These are phyloP conservation scores for Stenchaetothrips biformis DNA, from an alignment of 2,888 invertebrate genomes.

Conservation along the genomic window DNA sequence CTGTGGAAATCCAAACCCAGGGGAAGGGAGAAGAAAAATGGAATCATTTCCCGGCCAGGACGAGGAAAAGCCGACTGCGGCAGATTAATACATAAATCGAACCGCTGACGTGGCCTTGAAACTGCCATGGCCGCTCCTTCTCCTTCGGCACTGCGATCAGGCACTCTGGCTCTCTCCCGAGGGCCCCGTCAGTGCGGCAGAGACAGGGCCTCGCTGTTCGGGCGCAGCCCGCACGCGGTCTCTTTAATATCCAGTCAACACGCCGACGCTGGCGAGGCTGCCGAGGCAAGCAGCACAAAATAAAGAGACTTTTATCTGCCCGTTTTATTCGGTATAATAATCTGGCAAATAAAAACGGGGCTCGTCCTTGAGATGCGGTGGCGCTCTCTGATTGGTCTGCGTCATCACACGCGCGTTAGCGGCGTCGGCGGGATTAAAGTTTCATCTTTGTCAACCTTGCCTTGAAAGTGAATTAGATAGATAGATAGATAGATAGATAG, in stretches of 20 bases:
- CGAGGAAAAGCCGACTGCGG: no score
- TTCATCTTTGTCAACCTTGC: neutral
- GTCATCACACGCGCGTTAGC: no score
- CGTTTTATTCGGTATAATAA: conserved; percentile 5
- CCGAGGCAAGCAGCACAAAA: neutral
- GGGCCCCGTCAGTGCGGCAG: no score
- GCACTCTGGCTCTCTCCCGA: neutral
- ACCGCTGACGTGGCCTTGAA: no score
- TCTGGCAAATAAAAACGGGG: neutral
- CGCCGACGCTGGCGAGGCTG: neutral
- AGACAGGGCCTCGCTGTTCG: neutral
- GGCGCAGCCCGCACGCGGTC: neutral
- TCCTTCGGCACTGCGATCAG: neutral
- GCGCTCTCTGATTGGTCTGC: no score
- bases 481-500: no score
- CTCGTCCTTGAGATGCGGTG: no score
- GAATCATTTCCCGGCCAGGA: no score
- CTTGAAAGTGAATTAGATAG: no score
- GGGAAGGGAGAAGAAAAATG: no score
- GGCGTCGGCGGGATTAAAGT: neutral
- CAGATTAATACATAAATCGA: no score
- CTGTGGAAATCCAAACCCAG: no score
- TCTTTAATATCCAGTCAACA: neutral
- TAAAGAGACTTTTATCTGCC: neutral
- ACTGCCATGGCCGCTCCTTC: neutral